Conservation (phyloP, 35 echinoderm and acorn worm species). For the Eucidaris tribuloides region DNA sequence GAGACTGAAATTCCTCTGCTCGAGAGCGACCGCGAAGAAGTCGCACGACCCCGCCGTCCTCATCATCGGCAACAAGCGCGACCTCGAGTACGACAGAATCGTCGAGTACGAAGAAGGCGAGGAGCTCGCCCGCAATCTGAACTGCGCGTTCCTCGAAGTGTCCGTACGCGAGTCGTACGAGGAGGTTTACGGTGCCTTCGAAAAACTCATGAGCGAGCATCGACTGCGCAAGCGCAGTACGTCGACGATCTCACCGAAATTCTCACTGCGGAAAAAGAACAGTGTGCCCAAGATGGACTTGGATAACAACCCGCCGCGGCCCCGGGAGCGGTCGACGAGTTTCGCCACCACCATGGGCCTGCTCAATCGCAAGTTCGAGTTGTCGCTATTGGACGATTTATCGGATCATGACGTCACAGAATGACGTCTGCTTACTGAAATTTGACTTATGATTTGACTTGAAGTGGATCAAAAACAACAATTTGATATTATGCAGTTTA, state of each 20-base stretch:
- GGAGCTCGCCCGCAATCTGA: conserved; percentile 50
- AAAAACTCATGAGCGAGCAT: conserved; percentile 66
- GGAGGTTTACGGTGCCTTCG: conserved; percentile 67
- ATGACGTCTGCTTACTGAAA: too few relatives aligned
- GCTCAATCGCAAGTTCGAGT: conserved; percentile 13
- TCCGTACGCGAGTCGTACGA: conserved; percentile 79
- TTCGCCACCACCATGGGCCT: conserved; percentile 39
- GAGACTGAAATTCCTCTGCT: conserved; percentile 75
- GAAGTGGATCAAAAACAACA: too few relatives aligned
- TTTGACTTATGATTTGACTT: too few relatives aligned
- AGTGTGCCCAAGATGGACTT: conserved; percentile 55
- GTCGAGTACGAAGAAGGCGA: conserved; percentile 64
- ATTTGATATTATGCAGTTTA: too few relatives aligned
- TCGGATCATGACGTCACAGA: conserved; percentile 3
- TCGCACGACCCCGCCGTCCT: conserved; percentile 73
- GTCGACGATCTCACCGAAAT: conserved; percentile 47
- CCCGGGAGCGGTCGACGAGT: conserved; percentile 71
- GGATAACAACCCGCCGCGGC: conserved; percentile 66
- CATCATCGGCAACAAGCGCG: conserved; percentile 92
- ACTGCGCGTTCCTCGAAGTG: conserved; percentile 73
- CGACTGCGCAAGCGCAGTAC: conserved; percentile 44
- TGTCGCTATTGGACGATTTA: background rate
- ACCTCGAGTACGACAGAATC: conserved; percentile 77
- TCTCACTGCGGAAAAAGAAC: conserved; percentile 47
- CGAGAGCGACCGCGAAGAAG: conserved; percentile 49